phyloP scores from a whole-genome alignment of 2,113 vertebrate species.

The Petaurus breviceps region DNA sequence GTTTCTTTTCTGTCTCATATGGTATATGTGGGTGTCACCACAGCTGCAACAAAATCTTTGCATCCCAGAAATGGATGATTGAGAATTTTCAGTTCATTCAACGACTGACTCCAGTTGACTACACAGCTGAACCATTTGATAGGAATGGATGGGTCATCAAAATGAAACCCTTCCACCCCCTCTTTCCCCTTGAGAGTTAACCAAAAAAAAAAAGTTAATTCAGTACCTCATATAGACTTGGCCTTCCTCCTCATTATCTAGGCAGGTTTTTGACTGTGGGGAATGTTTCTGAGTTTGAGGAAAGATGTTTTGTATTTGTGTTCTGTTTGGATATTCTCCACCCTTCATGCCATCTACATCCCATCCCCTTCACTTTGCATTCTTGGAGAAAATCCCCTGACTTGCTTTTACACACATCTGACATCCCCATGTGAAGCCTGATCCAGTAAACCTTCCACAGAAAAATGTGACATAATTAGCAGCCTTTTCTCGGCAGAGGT shows the following conservation, averaged over 20 bases:
- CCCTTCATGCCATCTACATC: background rate
- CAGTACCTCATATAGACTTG: background rate
- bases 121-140: background rate
- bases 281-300: constrained; percentile 14
- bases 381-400: background rate
- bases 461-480: background rate
- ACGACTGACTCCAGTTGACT: background rate
- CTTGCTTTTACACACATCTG: background rate
- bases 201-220: constrained; percentile 1
- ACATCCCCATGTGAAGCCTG: background rate
- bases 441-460: background rate
- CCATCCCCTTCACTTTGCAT: background rate
- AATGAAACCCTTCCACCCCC: background rate
- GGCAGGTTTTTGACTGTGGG: background rate
- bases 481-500: background rate
- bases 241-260: constrained; percentile 2
- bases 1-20: background rate
- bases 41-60: background rate
- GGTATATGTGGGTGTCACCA: background rate
- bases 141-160: background rate
- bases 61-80: background rate
- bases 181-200: constrained; percentile 22
- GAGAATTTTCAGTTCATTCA: background rate
- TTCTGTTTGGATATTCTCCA: background rate
- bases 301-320: background rate